Evolutionary conservation across 2,113 vertebrate genomes (phyloP).

Genomic region (Galemys pyrenaicus): DNA sequence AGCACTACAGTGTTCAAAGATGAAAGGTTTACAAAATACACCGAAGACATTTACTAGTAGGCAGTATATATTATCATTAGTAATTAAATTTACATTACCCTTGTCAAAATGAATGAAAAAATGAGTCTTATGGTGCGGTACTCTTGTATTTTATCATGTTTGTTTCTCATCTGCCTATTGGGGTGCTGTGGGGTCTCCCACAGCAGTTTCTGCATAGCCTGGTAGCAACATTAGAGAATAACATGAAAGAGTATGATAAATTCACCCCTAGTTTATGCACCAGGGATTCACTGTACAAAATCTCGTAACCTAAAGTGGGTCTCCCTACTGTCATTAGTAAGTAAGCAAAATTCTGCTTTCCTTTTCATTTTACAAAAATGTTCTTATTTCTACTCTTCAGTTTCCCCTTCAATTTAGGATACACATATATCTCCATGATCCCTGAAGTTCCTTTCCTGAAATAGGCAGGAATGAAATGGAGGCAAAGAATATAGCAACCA

Average conservation of each 20-base stretch:
- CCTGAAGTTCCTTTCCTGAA: neutral
- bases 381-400: slow-evolving; percentile 3
- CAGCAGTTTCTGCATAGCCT: neutral
- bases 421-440: neutral
- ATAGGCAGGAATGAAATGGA: slow-evolving; percentile 9
- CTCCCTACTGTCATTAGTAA: slow-evolving; percentile 46
- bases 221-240: slow-evolving; percentile 29
- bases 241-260: slow-evolving; percentile 68
- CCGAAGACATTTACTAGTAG: slow-evolving; percentile 60
- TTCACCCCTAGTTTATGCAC: neutral
- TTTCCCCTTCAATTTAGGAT: slow-evolving; percentile 7
- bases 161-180: slow-evolving; percentile 52
- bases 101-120: slow-evolving; percentile 75
- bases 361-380: slow-evolving; percentile 45
- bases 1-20: slow-evolving; percentile 24
- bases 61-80: slow-evolving; percentile 61
- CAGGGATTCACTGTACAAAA: slow-evolving; percentile 12
- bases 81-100: slow-evolving; percentile 75
- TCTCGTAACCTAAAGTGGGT: slow-evolving; percentile 12
- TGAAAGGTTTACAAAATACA: slow-evolving; percentile 62
- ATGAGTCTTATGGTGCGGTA: neutral
- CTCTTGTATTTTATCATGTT: slow-evolving; percentile 65
- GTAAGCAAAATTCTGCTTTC: slow-evolving; percentile 44
- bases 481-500: neutral
- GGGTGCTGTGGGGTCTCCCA: slow-evolving; percentile 22